phyloP scores from a whole-genome alignment of 2,113 vertebrate species.

The Tenebrosternarchus preto region DNA sequence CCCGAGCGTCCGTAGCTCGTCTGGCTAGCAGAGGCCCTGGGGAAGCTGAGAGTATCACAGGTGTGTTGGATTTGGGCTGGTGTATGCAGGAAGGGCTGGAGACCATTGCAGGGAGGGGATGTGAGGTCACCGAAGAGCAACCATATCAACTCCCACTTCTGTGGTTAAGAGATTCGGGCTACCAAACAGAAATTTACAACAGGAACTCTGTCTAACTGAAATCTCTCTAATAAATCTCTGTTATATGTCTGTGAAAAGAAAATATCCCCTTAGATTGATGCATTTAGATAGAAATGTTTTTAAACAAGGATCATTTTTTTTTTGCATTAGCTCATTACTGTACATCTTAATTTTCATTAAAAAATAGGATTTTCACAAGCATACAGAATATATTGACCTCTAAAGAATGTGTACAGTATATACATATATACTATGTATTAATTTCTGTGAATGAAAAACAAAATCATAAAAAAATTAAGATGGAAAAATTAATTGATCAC shows the following conservation, averaged over 20 bases:
- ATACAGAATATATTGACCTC: conserved; percentile 59
- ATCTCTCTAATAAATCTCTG: no score
- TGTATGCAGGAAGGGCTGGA: no score
- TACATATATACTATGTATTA: conserved; percentile 24
- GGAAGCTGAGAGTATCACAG: no score
- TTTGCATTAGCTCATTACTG: conserved; percentile 38
- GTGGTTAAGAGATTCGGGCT: no score
- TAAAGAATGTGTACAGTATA: conserved; percentile 50
- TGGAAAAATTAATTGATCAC: conserved; percentile 45
- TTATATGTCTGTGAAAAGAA: not conserved
- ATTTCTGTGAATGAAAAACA: conserved; percentile 33
- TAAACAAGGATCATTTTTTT: conserved; percentile 28
- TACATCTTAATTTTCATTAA: conserved; percentile 51
- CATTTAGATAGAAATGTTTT: not conserved
- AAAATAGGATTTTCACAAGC: conserved; percentile 67
- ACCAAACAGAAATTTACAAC: no score
- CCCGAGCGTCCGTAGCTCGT: no score
- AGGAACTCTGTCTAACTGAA: no score
- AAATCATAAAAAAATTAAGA: conserved; percentile 69
- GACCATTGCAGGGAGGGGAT: no score
- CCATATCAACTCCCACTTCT: no score
- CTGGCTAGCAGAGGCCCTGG: no score
- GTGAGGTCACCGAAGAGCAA: no score
- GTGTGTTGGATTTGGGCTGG: no score
- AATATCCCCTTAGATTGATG: not conserved